A percentile compares a stretch with the other conserved stretches of the same genome.
phyloP scores from a whole-genome alignment of 2,797 vertebrate species.

The Percopsis omiscomaycus region DNA sequence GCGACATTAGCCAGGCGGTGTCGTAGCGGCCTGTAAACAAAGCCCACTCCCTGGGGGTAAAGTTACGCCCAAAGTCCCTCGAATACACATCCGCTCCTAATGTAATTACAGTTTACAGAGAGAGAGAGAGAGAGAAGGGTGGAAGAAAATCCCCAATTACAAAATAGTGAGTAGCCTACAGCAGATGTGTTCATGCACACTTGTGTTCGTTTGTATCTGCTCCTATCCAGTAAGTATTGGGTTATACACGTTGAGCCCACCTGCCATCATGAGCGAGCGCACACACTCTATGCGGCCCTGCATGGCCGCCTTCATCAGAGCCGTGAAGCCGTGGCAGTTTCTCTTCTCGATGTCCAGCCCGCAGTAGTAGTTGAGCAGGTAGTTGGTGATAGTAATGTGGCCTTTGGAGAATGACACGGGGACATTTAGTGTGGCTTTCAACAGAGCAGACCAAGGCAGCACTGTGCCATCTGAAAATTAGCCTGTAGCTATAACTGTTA shows the following conservation, averaged over 20 bases:
- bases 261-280: conserved; percentile 91
- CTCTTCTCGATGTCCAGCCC: conserved; percentile 91
- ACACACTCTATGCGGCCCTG: conserved; percentile 91
- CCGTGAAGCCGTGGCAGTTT: conserved; percentile 90
- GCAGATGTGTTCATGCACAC: neutral
- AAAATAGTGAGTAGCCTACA: neutral
- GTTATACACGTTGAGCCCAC: conserved; percentile 62
- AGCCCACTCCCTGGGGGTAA: conserved; percentile 91
- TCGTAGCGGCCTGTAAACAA: conserved; percentile 88
- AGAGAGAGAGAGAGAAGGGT: neutral
- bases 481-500: too few relatives aligned
- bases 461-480: neutral
- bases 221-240: neutral
- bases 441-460: neutral
- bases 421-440: neutral
- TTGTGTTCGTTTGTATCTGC: too few relatives aligned
- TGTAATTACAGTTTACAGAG: neutral
- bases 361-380: conserved; percentile 91
- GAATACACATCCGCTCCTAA: conserved; percentile 86
- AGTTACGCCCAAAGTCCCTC: conserved; percentile 82
- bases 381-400: conserved; percentile 91
- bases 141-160: neutral
- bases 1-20: conserved; percentile 83
- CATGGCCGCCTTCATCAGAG: conserved; percentile 96
- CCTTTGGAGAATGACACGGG: conserved; percentile 69